A percentile compares a stretch with the other conserved stretches of the same genome.
These are phyloP conservation scores for Limnephilus auricula DNA, from an alignment of 2,888 invertebrate species.

Conservation along the genomic window DNA sequence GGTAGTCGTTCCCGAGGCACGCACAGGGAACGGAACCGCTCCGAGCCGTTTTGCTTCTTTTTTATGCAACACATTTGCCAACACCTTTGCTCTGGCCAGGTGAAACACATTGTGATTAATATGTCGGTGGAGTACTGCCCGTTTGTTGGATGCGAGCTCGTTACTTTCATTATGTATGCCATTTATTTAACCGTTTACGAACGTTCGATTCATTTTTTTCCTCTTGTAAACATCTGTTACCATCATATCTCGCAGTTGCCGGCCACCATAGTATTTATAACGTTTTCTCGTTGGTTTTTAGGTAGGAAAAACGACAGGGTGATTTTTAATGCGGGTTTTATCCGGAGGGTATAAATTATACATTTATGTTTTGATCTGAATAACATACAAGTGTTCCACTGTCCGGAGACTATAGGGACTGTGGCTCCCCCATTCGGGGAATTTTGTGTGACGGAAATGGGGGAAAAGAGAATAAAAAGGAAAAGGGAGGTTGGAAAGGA, in stretches of 20 bases:
- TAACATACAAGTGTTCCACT: neutral
- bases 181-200: slow-evolving; percentile 49
- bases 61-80: slow-evolving; percentile 18
- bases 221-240: neutral
- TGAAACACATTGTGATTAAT: slow-evolving; percentile 41
- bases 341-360: slow-evolving; percentile 2
- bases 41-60: neutral
- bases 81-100: slow-evolving; percentile 31
- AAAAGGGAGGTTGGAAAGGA: neutral
- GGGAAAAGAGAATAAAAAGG: neutral
- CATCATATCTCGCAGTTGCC: neutral
- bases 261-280: neutral
- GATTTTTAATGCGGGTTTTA: neutral
- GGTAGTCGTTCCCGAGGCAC: neutral
- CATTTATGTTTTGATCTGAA: neutral
- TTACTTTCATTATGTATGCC: slow-evolving; percentile 41
- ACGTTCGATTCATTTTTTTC: neutral
- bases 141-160: slow-evolving; percentile 40
- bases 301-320: neutral
- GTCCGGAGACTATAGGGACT: neutral
- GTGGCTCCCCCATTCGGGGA: neutral
- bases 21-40: neutral
- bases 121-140: neutral
- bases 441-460: neutral
- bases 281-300: neutral